Evolutionary conservation across 2,113 vertebrate genomes (phyloP).

Genomic region (Alaudala cheleensis): DNA sequence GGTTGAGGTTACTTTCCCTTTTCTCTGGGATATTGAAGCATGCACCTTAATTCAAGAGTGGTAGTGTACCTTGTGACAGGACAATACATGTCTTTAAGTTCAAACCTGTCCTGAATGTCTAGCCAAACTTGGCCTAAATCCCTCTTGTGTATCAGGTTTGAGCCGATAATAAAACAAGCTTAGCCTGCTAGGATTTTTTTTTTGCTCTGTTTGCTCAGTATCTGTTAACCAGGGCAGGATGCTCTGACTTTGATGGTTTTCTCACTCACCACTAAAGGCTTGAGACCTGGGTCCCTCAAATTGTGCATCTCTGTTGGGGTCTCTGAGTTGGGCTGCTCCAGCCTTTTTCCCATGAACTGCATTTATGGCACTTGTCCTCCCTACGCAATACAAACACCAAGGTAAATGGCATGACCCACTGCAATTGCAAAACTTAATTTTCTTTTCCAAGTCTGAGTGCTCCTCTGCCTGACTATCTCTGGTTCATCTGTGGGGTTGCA

Average conservation of each 20-base stretch:
- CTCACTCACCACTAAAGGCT: not conserved
- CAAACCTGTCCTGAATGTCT: not conserved
- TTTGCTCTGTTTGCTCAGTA: not conserved
- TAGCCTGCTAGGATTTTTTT: not conserved
- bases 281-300: not conserved
- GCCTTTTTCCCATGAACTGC: not conserved
- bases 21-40: not conserved
- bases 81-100: not conserved
- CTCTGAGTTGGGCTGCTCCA: not conserved
- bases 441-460: not conserved
- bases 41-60: not conserved
- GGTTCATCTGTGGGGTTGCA: not conserved
- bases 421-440: not conserved
- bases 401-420: fast-evolving
- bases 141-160: not conserved
- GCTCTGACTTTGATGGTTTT: not conserved
- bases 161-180: not conserved
- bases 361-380: not conserved
- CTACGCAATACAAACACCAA: not conserved
- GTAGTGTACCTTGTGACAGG: not conserved
- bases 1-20: not conserved
- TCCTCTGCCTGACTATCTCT: not conserved
- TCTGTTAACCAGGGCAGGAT: not conserved
- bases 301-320: fast-evolving
- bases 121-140: not conserved